Evolutionary conservation across 2,113 vertebrate species (phyloP).

Genomic region (Leptodactylus fuscus): DNA sequence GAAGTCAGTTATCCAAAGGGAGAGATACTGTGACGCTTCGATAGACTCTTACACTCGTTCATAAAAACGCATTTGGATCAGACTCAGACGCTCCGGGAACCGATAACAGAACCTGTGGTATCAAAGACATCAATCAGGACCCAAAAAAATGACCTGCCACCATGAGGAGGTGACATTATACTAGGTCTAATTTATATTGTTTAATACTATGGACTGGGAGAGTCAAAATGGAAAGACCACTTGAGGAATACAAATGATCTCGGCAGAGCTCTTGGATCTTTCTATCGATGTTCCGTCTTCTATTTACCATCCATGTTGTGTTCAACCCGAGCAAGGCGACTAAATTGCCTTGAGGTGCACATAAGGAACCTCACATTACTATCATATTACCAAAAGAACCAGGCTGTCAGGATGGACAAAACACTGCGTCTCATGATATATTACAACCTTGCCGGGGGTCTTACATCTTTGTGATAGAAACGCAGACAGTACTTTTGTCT

Average conservation of each 20-base stretch:
- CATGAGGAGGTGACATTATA: slow-evolving; percentile 44
- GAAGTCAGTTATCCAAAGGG: slow-evolving; percentile 53
- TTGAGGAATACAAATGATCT: slow-evolving; percentile 42
- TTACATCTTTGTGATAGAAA: slow-evolving; percentile 4
- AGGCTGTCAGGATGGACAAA: slow-evolving; percentile 6
- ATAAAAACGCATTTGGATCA: slow-evolving; percentile 55
- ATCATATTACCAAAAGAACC: slow-evolving; percentile 1
- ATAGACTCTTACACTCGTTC: slow-evolving; percentile 50
- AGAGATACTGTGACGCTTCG: slow-evolving; percentile 56
- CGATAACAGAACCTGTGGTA: slow-evolving; percentile 25
- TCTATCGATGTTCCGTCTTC: not conserved
- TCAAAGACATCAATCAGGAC: slow-evolving; percentile 47
- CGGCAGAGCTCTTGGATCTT: not conserved
- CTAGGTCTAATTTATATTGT: slow-evolving; percentile 51
- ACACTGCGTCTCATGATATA: slow-evolving; percentile 8
- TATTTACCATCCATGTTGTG: slow-evolving; percentile 10
- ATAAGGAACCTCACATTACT: not conserved
- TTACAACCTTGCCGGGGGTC: slow-evolving; percentile 24
- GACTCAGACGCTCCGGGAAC: slow-evolving; percentile 40
- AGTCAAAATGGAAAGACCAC: not conserved
- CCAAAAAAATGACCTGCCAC: slow-evolving; percentile 28
- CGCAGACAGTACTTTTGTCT: slow-evolving; percentile 19
- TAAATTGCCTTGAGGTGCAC: not conserved
- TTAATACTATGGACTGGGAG: slow-evolving; percentile 25
- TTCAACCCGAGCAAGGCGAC: not conserved